Conservation (phyloP, 2,888 invertebrate genomes). For the Drosophila eohydei region DNA sequence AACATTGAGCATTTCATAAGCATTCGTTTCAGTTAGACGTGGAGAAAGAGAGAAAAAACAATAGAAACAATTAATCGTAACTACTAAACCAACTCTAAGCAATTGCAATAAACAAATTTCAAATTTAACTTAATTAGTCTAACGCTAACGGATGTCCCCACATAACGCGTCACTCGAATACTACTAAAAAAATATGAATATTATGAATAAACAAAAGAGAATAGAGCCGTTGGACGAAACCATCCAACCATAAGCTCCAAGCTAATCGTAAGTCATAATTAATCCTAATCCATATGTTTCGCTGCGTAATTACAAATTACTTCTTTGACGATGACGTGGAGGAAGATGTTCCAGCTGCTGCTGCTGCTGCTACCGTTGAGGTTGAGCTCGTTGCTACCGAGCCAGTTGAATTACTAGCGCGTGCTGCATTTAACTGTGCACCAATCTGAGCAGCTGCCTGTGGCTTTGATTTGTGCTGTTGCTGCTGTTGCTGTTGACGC, state of each 20-base stretch:
- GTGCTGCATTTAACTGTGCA: conserved; percentile 63
- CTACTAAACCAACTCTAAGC: conserved; percentile 67
- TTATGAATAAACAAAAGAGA: conserved; percentile 69
- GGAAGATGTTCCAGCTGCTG: conserved; percentile 38
- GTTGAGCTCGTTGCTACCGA: conserved; percentile 27
- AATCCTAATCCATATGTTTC: conserved; percentile 60
- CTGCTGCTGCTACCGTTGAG: conserved; percentile 14
- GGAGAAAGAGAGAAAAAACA: conserved; percentile 33
- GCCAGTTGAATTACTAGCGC: conserved; percentile 51
- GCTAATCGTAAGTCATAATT: conserved; percentile 55
- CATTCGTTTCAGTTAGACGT: conserved; percentile 50
- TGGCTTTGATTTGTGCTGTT: conserved; percentile 61
- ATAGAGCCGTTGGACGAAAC: conserved; percentile 35
- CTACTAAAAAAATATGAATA: conserved; percentile 55
- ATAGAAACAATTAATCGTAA: conserved; percentile 57
- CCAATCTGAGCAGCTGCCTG: conserved; percentile 60
- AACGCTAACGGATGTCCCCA: conserved; percentile 68
- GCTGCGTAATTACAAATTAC: conserved; percentile 48
- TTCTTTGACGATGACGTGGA: conserved; percentile 69
- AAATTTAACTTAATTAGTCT: conserved; percentile 71
- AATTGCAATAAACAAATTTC: conserved; percentile 70
- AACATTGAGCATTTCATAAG: conserved; percentile 72
- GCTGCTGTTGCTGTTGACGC: conserved; percentile 56
- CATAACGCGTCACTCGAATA: conserved; percentile 63
- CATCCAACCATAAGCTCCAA: conserved; percentile 19